Evolutionary conservation across 1,140 invertebrate species (phyloP), one percentile per base, ranked within the genome.

Genomic region (Sycophila sp.): DNA sequence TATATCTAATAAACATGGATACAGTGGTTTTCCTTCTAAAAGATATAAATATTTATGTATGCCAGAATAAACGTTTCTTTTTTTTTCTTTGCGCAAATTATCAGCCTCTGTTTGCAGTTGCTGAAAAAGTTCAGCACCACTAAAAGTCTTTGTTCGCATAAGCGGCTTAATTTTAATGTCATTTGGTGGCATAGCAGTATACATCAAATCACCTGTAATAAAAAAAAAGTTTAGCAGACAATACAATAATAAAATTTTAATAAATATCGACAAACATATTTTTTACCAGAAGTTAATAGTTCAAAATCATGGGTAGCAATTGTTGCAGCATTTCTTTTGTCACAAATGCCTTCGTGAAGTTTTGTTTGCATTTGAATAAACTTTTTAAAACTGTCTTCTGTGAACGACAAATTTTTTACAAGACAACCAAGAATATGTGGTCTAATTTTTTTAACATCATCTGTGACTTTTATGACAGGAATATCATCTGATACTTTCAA

Each of bases 11-110:
- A 95, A 78, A 78, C 91, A 94, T 0, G 93, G 91, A 81, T 91
- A 95, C 13, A 89, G 74, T 6, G 87, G 79, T 80, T 94, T 93
- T 49, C 91, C 92, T 82, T 94, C 92, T 40, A 96, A 78, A 26
- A 95, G 77, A 78, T 94, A 92, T 51, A 96, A 81, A 85, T 93
- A 94, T 88, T 93, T 94, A 77, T 95, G 92, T 75, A 95, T 90
- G 10, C 94, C 93, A 19, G 92, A 92, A 77, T 93, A 91, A 7
- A 90, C 91, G 82, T 91, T 94, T 40, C 93, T 86, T 78, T 94
- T 94, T 80, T 94, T 94, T 75, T 93, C 93, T 77, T 93, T 93
- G 58, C 91, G 81, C 4, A 92, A 79, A 64, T 89, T 88, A 78
- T 94, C 92, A 22, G 94, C 94, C 83, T 95, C 93, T 4, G 88